Evolutionary conservation across 2,888 invertebrate species (phyloP), one percentile per base, ranked within the genome.

Genomic region (Carabus problematicus): DNA sequence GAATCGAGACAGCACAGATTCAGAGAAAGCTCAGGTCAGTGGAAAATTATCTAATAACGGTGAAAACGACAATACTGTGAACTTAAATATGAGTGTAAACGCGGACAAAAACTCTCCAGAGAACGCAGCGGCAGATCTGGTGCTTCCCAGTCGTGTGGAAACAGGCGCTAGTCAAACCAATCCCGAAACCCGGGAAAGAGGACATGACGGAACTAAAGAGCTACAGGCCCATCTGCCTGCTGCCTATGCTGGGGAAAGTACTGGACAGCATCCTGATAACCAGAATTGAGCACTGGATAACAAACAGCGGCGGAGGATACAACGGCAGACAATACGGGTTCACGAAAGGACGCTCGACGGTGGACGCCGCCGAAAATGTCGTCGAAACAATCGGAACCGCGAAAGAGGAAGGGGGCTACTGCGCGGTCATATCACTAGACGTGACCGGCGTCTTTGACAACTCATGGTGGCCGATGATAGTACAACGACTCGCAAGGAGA

Each of bases 391-490:
- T 70, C 1, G 45, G 47, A 29, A 19, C 49, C 16, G 67, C 58
- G 8, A 55, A 45, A 6, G 55, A 42, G n/a, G 40, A 19, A n/a
- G 54, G 63, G 1, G 64, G 60, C 8, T 71, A 72, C 60, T 47
- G 72, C 54, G 70, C 70, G 43, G 59, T 56, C 1, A 62, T 73
- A 8, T 43, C 71, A 12, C 18, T 73, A 14, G 72, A 73, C 55
- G 72, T 73, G 3, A 11, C 52, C 14, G 73, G 73, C 14, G 77
- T 76, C 16, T 77, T 78, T 49, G 76, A 77, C 52, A 73, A 70
- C 56, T 75, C 77, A 0, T 77, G 75, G 77, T 76, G 76, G 76
- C 76, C 75, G 3, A 64, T 62, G 1, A 69, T 75, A 1, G 66
- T 64, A 40, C 1, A 18, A 1, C 59, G 71, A 41, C 61, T 75